Conservation (phyloP, 23 tunicate genomes). For the Halocynthia roretzi region DNA sequence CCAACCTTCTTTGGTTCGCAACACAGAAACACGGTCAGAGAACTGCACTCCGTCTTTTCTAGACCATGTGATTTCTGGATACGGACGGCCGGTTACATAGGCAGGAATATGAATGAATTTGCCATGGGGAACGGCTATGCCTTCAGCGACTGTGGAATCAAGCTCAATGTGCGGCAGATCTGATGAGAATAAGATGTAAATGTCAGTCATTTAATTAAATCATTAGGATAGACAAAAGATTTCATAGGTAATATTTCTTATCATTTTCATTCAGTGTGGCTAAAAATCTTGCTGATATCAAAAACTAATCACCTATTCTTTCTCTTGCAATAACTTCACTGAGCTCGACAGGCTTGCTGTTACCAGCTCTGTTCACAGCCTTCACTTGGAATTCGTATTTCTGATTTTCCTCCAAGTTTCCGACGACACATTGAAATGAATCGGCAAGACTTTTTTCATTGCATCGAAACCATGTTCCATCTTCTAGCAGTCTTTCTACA, state of each 20-base stretch:
- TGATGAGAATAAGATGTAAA: not conserved
- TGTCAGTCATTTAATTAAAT: not conserved
- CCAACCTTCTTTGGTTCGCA: slow-evolving; percentile 12
- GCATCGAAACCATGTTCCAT: slow-evolving; percentile 13
- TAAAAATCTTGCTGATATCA: not conserved
- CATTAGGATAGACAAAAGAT: too few species aligned
- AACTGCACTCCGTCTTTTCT: slow-evolving; percentile 36
- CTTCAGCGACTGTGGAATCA: slow-evolving; percentile 41
- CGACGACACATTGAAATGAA: slow-evolving; percentile 2
- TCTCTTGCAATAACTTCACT: slow-evolving; percentile 23
- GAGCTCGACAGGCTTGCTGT: slow-evolving; percentile 17
- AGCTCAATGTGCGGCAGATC: slow-evolving; percentile 34
- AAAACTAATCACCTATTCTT: slow-evolving; percentile 10
- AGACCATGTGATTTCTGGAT: slow-evolving; percentile 72
- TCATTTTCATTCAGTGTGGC: too few species aligned
- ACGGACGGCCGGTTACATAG: slow-evolving; percentile 82
- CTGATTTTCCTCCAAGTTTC: slow-evolving; percentile 4
- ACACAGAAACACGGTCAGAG: slow-evolving; percentile 26
- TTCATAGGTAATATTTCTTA: too few species aligned
- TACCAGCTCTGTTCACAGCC: slow-evolving; percentile 44
- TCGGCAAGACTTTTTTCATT: slow-evolving; percentile 2
- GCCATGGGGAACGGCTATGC: slow-evolving; percentile 60
- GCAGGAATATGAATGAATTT: slow-evolving; percentile 49
- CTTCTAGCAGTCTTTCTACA: slow-evolving; percentile 20
- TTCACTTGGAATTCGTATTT: slow-evolving; percentile 19